A percentile compares a stretch with the other conserved stretches of the same genome.
Evolutionary conservation across 2,797 vertebrate genomes (phyloP).

Genomic region (Phrynocephalus forsythii): DNA sequence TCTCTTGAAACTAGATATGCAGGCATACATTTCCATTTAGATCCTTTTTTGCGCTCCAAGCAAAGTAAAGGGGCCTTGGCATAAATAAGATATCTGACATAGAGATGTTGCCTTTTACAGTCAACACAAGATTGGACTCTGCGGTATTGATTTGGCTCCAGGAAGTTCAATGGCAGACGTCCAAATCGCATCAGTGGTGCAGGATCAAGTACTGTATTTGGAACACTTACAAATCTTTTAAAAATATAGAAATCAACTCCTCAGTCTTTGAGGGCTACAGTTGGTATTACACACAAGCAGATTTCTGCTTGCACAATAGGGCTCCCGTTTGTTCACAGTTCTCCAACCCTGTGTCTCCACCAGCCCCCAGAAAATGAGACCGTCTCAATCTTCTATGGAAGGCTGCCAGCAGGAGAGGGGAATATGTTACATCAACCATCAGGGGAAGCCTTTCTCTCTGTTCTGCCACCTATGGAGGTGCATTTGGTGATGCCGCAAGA

Average conservation of each 20-base stretch:
- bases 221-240: slow-evolving; percentile 13
- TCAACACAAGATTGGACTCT: slow-evolving; percentile 14
- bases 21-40: neutral
- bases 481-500: no score
- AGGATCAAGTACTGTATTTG: neutral
- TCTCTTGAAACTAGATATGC: neutral
- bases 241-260: neutral
- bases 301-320: neutral
- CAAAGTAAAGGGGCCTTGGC: neutral
- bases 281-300: no score
- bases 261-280: neutral
- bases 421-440: no score
- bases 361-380: neutral
- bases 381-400: neutral
- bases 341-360: neutral
- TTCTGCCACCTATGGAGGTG: no score
- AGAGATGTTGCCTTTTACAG: slow-evolving; percentile 12
- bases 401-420: neutral
- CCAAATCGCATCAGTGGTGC: neutral
- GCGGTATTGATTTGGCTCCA: slow-evolving; percentile 29
- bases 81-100: slow-evolving; percentile 11
- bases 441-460: no score
- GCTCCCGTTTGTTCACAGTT: neutral
- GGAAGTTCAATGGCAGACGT: neutral
- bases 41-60: neutral